Conservation (phyloP, 2,888 invertebrate genomes). For the Nomada hirtipes region DNA sequence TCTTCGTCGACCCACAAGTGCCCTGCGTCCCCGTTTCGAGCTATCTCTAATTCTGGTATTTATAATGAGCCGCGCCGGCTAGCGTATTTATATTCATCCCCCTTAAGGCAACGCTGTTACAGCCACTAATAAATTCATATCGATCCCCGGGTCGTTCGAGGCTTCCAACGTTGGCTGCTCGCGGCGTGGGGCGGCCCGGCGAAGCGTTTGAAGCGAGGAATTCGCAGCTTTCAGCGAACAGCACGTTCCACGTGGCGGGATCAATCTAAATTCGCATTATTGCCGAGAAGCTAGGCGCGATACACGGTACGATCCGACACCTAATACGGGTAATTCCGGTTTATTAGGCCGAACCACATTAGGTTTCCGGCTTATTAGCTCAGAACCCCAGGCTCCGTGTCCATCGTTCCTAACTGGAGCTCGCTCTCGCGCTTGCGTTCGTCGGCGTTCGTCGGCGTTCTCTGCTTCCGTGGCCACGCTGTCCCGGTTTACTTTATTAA, state of each 20-base stretch:
- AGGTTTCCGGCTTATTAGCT: slow-evolving; percentile 76
- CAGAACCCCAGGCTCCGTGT: slow-evolving; percentile 52
- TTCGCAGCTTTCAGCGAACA: slow-evolving; percentile 41
- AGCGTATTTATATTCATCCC: slow-evolving; percentile 51
- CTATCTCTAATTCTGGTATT: slow-evolving; percentile 18
- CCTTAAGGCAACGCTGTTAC: slow-evolving; percentile 30
- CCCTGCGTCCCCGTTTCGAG: no score
- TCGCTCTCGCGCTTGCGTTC: neutral
- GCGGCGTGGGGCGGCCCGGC: neutral
- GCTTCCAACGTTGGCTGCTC: neutral
- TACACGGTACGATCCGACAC: slow-evolving; percentile 73
- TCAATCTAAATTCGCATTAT: slow-evolving; percentile 77
- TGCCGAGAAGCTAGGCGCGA: slow-evolving; percentile 73
- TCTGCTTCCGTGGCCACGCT: neutral
- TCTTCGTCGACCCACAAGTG: neutral
- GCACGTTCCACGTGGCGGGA: slow-evolving; percentile 56
- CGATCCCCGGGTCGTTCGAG: slow-evolving; percentile 41
- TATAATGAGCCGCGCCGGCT: slow-evolving; percentile 11
- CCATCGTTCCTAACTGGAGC: slow-evolving; percentile 43
- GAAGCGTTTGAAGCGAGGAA: slow-evolving; percentile 4
- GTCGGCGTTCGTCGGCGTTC: slow-evolving; percentile 23
- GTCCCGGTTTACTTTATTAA: slow-evolving; percentile 53
- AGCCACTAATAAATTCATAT: slow-evolving; percentile 60
- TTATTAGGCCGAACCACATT: slow-evolving; percentile 77
- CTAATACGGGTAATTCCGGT: slow-evolving; percentile 78